Evolutionary conservation across 2,888 invertebrate species (phyloP), one percentile per base, ranked within the genome.

Genomic region (Mythimna albipuncta): DNA sequence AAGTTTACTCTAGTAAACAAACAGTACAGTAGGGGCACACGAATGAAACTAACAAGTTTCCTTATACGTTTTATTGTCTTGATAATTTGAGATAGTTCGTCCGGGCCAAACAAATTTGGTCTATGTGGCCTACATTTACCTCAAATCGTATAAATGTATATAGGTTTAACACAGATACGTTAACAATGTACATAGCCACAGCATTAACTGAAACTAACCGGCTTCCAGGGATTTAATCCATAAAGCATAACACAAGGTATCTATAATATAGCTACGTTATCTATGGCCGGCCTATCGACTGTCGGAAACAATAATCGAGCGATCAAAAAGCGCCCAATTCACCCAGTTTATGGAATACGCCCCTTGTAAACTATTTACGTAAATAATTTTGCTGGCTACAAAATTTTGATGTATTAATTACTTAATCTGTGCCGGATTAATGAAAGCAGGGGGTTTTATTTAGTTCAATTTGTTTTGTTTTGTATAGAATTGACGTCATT

Each of bases 11-110:
- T 13, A 54, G 57, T 55, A 52, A 44, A 75, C 61, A 61, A 64
- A 67, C 52, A 69, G 55, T 64, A 57, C 63, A 58, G 54, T 35
- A 47, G 21, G 26, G 62, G 32, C 70, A 67, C 58, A 70, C 54
- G 65, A 68, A 44, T 35, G 44, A 59, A 57, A 69, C 69, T 55
- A 76, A 69, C 79, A 81, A 81, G 81, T 81, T 81, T 81, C 81
- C 81, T 69, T 81, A 77, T 77, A 71, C 68, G 77, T 73, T 81
- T 81, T 77, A 81, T 81, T 81, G 81, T 81, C 68, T 77, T 68
- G 81, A 81, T 81, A 73, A 81, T 77, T 71, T 73, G 35, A 73
- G 73, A 81, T 77, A 73, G 76, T 76, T 80, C 13, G 64, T 38
- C 65, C 55, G 16, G 21, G 21, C 54, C 68, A 70, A 70, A 73